These are phyloP conservation scores for Rallus limicola DNA, from an alignment of 2,113 vertebrate genomes.

Conservation along the genomic window DNA sequence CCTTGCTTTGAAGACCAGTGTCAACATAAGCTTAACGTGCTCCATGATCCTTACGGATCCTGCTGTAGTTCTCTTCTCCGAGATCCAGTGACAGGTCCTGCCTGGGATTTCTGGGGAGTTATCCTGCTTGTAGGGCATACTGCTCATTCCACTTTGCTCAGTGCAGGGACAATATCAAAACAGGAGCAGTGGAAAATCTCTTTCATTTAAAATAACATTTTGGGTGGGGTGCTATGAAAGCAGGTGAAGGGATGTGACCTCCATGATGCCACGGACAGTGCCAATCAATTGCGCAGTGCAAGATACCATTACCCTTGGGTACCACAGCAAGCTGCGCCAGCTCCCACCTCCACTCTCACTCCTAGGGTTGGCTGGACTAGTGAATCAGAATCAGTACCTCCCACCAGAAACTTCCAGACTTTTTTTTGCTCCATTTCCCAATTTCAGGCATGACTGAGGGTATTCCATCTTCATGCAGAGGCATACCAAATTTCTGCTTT, in stretches of 20 bases:
- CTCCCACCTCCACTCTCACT: neutral
- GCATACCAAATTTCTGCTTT: neutral
- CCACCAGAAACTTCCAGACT: neutral
- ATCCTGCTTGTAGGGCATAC: neutral
- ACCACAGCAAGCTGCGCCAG: neutral
- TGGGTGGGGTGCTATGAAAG: neutral
- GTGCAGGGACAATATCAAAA: neutral
- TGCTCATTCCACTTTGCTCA: neutral
- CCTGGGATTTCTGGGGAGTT: neutral
- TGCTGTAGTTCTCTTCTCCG: neutral
- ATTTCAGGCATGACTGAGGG: rapidly evolving
- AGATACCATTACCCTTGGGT: neutral
- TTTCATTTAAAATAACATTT: neutral
- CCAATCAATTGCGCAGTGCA: rapidly evolving
- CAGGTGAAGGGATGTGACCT: neutral
- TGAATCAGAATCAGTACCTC: neutral
- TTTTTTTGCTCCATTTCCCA: neutral
- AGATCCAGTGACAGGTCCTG: neutral
- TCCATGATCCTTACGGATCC: too few relatives aligned
- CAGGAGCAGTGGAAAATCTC: neutral
- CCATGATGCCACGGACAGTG: neutral
- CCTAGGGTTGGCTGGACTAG: neutral
- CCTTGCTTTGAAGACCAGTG: too few relatives aligned
- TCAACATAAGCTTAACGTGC: too few relatives aligned
- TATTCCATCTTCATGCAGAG: neutral